Base-by-base conservation (phyloP, 1,140 invertebrate species). In the Saxidomus purpurata region DNA sequence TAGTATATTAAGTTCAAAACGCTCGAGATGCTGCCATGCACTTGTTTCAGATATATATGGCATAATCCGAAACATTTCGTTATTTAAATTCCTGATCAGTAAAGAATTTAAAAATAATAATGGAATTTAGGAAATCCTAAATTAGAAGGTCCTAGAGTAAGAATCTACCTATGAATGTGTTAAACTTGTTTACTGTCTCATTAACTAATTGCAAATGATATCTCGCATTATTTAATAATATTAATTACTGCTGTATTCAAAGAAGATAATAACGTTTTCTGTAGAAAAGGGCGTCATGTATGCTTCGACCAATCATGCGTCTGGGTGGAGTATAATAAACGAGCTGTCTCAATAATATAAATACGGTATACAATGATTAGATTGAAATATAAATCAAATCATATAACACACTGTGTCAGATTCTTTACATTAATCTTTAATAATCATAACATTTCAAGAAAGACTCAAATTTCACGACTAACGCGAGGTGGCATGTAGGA, bases 371-470 rank as follows among this genome's bases (percentile, higher is more conserved):
- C 38, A 43, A 76, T 49, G 15, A 76, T 47, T 25, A 49, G 38
- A 76, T 71, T 76, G 38, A 43, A 76, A 76, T 76, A 76, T 43
- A 43, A 76, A 76, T 76, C 71, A 76, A 47, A 22, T 76, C 40
- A 0, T 43, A 36, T 49, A 76, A n/a, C n/a, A 43, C 49, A 17
- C 11, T 38, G 25, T 76, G 71, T 76, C 71, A 47, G 22, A 76
- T 47, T 47, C 38, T 76, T 22, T 25, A 47, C 71, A 76, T 76
- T 76, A 76, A 47, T 76, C 71, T 76, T 76, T 76, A 47, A 76
- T 49, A 47, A n/a, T 25, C 19, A 76, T 63, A 63, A 76, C n/a
- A 47, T 15, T 76, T 76, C 6, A 76, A 22, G 8, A 25, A 19
- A 15, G 25, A 49, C 13, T 76, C 19, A 25, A 76, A 43, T 28